Evolutionary conservation across 1,140 invertebrate species (phyloP).

Genomic region (Drosophila sturtevanti): DNA sequence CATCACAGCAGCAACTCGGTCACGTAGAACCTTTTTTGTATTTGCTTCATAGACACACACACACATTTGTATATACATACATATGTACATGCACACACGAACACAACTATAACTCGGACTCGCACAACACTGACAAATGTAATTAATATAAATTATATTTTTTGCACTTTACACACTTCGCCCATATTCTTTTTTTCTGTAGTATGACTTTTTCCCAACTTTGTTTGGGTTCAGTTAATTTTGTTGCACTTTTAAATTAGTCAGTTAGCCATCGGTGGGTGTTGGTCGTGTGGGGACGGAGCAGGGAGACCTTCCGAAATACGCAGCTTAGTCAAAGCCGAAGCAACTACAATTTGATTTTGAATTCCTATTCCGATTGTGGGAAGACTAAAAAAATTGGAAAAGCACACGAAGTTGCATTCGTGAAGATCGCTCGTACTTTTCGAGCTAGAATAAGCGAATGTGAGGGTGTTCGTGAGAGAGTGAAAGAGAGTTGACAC

Average conservation of each 20-base stretch:
- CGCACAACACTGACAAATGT: conserved; percentile 36
- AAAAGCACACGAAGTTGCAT: conserved; percentile 54
- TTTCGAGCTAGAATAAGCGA: conserved; percentile 28
- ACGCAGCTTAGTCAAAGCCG: conserved; percentile 25
- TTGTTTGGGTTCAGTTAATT: conserved; percentile 9
- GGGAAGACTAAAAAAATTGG: conserved; percentile 57
- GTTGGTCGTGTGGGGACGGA: conserved; percentile 15
- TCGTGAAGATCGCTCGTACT: conserved; percentile 55
- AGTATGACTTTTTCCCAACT: conserved; percentile 23
- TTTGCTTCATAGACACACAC: conserved; percentile 11
- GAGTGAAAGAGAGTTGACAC: conserved; percentile 14
- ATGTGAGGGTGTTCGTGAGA: conserved; percentile 21
- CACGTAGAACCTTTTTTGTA: conserved; percentile 62
- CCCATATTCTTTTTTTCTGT: conserved; percentile 8
- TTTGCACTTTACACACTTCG: conserved; percentile 20
- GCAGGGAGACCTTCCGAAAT: conserved; percentile 24
- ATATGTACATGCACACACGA: conserved; percentile 32
- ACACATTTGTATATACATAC: no score
- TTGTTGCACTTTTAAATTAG: conserved; percentile 43
- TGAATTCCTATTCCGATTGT: conserved; percentile 62
- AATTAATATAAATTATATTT: conserved; percentile 57
- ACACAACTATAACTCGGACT: conserved; percentile 11
- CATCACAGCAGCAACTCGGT: conserved; percentile 57
- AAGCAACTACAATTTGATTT: conserved; percentile 55
- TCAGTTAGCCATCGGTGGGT: conserved; percentile 28